These are phyloP conservation scores for Zoanthus sansibaricus DNA, from an alignment of 92 coral and sea anemone species.

Conservation along the genomic window DNA sequence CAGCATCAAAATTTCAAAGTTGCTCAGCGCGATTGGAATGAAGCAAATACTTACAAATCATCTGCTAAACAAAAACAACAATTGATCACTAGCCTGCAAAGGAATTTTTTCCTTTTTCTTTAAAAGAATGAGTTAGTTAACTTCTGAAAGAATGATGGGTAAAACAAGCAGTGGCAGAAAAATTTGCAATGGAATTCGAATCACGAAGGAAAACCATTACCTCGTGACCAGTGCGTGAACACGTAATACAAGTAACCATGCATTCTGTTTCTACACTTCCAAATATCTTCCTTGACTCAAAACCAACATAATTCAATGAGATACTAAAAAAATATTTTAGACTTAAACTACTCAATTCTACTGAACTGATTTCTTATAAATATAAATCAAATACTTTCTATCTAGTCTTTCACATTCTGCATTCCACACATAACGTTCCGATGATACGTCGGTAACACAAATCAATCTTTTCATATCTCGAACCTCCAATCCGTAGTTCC, in stretches of 20 bases:
- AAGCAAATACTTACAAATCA: conserved; percentile 42
- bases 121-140: conserved; percentile 22
- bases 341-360: background rate
- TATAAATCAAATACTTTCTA: background rate
- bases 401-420: background rate
- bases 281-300: background rate
- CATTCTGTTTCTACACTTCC: background rate
- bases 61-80: conserved; percentile 7
- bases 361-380: background rate
- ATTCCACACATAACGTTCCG: conserved; percentile 41
- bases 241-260: background rate
- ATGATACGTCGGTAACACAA: conserved; percentile 39
- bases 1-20: conserved; percentile 31
- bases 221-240: conserved; percentile 43
- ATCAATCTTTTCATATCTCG: conserved; percentile 27
- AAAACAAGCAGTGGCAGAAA: conserved; percentile 59
- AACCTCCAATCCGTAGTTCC: conserved; percentile 41
- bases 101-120: conserved; percentile 14
- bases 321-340: background rate
- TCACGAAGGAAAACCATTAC: conserved; percentile 72
- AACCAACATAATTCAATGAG: background rate
- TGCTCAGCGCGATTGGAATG: conserved; percentile 51
- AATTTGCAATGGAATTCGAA: conserved; percentile 82
- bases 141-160: conserved; percentile 51
- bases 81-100: background rate